These are phyloP conservation scores for Nebria brevicollis DNA, from an alignment of 2,888 invertebrate genomes.

Conservation along the genomic window DNA sequence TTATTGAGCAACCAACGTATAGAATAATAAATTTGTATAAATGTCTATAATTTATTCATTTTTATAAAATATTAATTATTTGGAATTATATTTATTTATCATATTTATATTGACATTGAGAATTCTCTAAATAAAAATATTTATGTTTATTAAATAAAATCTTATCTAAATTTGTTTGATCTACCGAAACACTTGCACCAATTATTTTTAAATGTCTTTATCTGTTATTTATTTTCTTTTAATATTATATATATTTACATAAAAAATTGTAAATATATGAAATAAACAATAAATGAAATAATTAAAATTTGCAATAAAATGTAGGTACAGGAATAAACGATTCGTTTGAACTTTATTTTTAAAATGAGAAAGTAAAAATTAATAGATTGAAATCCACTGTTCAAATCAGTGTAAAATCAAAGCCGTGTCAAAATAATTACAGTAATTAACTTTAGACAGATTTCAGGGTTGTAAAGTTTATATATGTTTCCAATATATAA, in stretches of 20 bases:
- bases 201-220: background rate
- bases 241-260: background rate
- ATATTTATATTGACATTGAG: background rate
- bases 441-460: background rate
- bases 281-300: background rate
- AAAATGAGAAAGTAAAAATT: too few species aligned
- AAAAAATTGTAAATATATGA: background rate
- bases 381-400: background rate
- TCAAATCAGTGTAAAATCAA: background rate
- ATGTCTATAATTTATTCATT: too few species aligned
- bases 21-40: too few species aligned
- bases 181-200: background rate
- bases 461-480: background rate
- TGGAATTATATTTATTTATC: too few species aligned
- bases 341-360: too few species aligned
- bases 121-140: background rate
- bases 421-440: background rate
- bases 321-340: background rate
- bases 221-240: too few species aligned
- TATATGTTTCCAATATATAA: background rate
- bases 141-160: background rate
- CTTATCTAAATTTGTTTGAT: background rate
- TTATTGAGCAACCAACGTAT: too few species aligned
- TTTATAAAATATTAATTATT: too few species aligned
- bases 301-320: background rate